These are phyloP conservation scores for Eufriesea mexicana DNA, from an alignment of 1,140 invertebrate genomes.

Conservation along the genomic window DNA sequence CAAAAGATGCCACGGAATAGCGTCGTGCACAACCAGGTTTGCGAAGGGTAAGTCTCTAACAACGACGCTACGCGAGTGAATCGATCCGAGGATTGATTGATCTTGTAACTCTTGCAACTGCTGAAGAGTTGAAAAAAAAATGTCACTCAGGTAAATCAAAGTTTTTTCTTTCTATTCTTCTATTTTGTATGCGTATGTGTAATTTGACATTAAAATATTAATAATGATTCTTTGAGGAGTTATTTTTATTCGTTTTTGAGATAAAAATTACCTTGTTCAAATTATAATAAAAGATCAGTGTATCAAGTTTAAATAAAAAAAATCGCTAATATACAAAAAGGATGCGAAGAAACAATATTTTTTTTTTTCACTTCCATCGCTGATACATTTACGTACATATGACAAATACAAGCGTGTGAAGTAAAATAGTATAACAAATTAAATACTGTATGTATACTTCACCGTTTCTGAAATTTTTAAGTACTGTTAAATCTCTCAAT, in stretches of 20 bases:
- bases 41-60: neutral
- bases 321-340: neutral
- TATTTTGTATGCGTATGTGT: neutral
- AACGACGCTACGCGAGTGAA: neutral
- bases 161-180: neutral
- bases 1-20: constrained; percentile 62
- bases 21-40: neutral
- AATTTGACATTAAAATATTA: neutral
- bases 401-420: constrained; percentile 5
- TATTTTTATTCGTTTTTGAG: neutral
- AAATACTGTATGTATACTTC: neutral
- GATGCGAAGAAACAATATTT: neutral
- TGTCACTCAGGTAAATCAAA: constrained; percentile 25
- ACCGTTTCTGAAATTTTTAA: neutral
- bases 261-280: neutral
- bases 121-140: neutral
- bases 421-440: constrained; percentile 5
- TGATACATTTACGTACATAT: neutral
- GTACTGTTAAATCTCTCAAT: neutral
- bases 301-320: neutral
- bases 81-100: neutral
- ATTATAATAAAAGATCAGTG: neutral
- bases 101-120: neutral
- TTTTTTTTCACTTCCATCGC: neutral
- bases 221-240: neutral